Conservation (phyloP, 2,888 invertebrate species). For the Therioaphis trifolii region DNA sequence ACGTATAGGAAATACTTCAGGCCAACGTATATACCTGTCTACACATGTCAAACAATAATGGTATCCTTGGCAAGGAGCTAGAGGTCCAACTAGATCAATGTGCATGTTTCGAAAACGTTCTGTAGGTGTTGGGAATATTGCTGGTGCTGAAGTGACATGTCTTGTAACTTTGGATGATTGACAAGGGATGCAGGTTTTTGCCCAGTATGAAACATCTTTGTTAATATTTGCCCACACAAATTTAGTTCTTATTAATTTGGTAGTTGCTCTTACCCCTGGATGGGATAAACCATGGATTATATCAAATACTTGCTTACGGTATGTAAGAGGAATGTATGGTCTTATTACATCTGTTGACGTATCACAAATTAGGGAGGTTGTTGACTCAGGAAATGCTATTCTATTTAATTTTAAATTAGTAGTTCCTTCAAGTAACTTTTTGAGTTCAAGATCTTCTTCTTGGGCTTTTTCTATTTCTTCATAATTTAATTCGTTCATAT, state of each 20-base stretch:
- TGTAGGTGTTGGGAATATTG: slow-evolving; percentile 65
- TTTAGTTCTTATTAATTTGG: slow-evolving; percentile 67
- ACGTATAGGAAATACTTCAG: background rate
- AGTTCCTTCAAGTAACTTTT: background rate
- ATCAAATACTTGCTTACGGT: slow-evolving; percentile 61
- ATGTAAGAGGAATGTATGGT: slow-evolving; percentile 45
- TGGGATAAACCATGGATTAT: slow-evolving; percentile 66
- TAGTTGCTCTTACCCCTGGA: slow-evolving; percentile 66
- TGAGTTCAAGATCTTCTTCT: slow-evolving; percentile 21
- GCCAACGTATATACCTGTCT: slow-evolving; percentile 19
- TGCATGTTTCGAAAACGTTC: slow-evolving; percentile 67
- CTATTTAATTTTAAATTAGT: slow-evolving; percentile 59
- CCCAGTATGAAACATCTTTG: slow-evolving; percentile 67
- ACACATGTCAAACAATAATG: slow-evolving; percentile 21
- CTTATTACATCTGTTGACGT: slow-evolving; percentile 65
- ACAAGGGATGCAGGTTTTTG: slow-evolving; percentile 67
- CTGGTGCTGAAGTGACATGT: too few species aligned
- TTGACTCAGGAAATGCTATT: background rate
- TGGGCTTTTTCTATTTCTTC: slow-evolving; percentile 4
- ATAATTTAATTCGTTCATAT: slow-evolving; percentile 57
- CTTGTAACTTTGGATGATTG: slow-evolving; percentile 68
- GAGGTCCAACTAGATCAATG: slow-evolving; percentile 11
- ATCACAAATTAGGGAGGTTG: slow-evolving; percentile 42
- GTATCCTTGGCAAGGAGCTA: background rate
- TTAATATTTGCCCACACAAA: slow-evolving; percentile 69